phyloP scores from a whole-genome alignment of 2,888 invertebrate species.

The Amphiduros pacificus region DNA sequence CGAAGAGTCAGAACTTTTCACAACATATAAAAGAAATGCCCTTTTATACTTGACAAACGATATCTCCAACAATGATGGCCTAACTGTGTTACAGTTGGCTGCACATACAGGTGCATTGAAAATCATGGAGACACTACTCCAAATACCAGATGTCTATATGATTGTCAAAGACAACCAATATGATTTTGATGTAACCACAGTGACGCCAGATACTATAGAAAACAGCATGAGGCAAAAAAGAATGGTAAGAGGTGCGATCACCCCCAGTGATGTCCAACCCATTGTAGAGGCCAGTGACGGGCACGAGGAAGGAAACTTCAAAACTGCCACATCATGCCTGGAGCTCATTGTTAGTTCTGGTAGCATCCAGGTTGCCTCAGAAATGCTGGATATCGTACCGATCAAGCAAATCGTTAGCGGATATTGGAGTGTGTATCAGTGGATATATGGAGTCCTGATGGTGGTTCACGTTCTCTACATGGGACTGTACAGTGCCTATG shows the following conservation, averaged over 20 bases:
- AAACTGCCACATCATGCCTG: constrained; percentile 36
- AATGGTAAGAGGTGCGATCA: neutral
- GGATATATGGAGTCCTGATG: constrained; percentile 45
- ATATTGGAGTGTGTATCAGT: constrained; percentile 45
- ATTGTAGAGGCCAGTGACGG: too few species aligned
- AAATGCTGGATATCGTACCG: constrained; percentile 48
- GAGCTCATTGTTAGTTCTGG: constrained; percentile 43
- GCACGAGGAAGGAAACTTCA: too few species aligned
- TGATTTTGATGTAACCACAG: constrained; percentile 45
- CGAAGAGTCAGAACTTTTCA: constrained; percentile 32
- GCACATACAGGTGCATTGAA: constrained; percentile 40
- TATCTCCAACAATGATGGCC: constrained; percentile 38
- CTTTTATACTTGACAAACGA: constrained; percentile 38
- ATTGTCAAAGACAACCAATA: constrained; percentile 25
- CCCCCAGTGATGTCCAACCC: too few species aligned
- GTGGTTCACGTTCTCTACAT: constrained; percentile 50
- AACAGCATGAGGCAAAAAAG: neutral
- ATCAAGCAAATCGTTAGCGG: constrained; percentile 43
- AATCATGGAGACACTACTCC: constrained; percentile 41
- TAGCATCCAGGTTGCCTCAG: constrained; percentile 38
- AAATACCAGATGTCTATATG: constrained; percentile 41
- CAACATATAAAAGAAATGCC: constrained; percentile 34
- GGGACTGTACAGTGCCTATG: constrained; percentile 39
- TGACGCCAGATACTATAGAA: constrained; percentile 26
- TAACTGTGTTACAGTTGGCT: constrained; percentile 43